A percentile compares a stretch with the other conserved stretches of the same genome.
Evolutionary conservation across 2,888 invertebrate genomes (phyloP).

Genomic region (Drosophila leonis): DNA sequence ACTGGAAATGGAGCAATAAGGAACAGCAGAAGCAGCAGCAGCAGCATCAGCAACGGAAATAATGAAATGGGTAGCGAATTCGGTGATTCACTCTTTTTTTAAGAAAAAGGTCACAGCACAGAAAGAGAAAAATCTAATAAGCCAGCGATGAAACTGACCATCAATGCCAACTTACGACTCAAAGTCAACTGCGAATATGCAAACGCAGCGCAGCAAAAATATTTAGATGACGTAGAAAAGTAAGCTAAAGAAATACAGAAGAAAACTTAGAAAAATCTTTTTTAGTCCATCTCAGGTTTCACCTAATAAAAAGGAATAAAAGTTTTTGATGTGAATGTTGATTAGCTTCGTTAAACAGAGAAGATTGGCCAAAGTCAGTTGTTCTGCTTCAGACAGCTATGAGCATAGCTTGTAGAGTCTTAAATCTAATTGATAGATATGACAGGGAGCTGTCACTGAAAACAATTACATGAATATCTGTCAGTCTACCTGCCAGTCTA

Average conservation of each 20-base stretch:
- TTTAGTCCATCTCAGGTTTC: background rate
- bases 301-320: background rate
- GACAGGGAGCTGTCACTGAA: background rate
- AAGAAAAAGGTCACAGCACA: slow-evolving; percentile 12
- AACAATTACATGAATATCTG: background rate
- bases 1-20: background rate
- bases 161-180: slow-evolving; percentile 4
- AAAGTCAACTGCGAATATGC: background rate
- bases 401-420: background rate
- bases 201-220: background rate
- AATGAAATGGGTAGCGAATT: slow-evolving; percentile 36
- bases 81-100: slow-evolving; percentile 11
- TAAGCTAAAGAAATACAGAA: background rate
- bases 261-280: background rate
- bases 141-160: background rate
- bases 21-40: slow-evolving; percentile 1
- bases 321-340: slow-evolving; percentile 9
- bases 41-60: slow-evolving; percentile 8
- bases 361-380: background rate
- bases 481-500: background rate
- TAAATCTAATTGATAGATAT: background rate
- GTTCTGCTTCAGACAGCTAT: background rate
- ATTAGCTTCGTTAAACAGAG: slow-evolving; percentile 1
- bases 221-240: background rate
- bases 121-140: slow-evolving; percentile 18